Evolutionary conservation across 2,113 vertebrate species (phyloP), one percentile per base, ranked within the genome.

Genomic region (Recurvirostra avosetta): DNA sequence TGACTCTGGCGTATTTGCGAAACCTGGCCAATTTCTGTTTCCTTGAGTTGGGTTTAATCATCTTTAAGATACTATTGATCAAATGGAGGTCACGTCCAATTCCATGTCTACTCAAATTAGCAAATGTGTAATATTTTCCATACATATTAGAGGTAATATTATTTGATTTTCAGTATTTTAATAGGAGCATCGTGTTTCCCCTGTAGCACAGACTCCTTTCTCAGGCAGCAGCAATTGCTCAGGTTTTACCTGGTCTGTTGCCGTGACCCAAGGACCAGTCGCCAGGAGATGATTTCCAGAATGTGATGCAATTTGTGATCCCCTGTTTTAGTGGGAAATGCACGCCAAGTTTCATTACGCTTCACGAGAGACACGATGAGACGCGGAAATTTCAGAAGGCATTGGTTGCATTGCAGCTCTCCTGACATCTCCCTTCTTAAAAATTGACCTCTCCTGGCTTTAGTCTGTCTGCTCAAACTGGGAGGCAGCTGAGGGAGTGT

Each of bases 381-480:
- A 38, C 13, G 4, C 22, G 26, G 76, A 1, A 8, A 6, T 3
- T 41, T 16, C 8, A 0, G 1, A 1, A 5, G 84, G 41, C 3
- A 0, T 8, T 2, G 15, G 36, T 6, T 65, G 45, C 45, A 0
- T 4, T 32, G 38, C 41, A 53, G 25, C 45, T 11, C 3, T 15
- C 11, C 5, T 6, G 15, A 21, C 2, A 1, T 20, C 19, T 80
- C 58, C 63, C 67, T 36, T 36, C 49, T 4, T 9, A 6, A 43
- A 36, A 29, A 5, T 1, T 18, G 75, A 15, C 6, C 26, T 32
- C 34, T 59, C 5, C 29, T 80, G 82, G 49, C n/a, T 38, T 4
- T 19, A 10, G 30, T 5, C 8, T 26, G 0, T 36, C 61, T 2
- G 1, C 23, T 40, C 1, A 4, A 29, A 47, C 40, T 0, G 0